Evolutionary conservation across 2,113 vertebrate genomes (phyloP), one percentile per base, ranked within the genome.

Genomic region (Gyps fulvus): DNA sequence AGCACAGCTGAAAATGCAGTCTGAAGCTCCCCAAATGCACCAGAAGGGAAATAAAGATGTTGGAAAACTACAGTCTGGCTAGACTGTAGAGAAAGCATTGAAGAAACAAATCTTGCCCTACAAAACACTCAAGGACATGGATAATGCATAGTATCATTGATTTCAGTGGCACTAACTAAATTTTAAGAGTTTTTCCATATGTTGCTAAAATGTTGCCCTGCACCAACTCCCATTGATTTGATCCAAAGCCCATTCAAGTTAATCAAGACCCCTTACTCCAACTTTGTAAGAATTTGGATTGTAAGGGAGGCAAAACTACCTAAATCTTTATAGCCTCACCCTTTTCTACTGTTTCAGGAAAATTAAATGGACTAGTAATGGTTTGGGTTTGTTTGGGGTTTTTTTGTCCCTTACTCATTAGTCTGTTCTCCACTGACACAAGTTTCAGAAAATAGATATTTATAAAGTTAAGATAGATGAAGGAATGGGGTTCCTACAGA

Each of bases 371-470:
- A 81, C 21, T 81, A 50, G 9, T 18, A 73, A 70, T 10, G 9
- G 3, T 15, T 74, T 61, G 6, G 23, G 4, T 10, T 36, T 25
- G 21, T 17, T 31, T 9, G 14, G 9, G 2, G 0, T 8, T 54
- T 57, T 70, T 71, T 66, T 4, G 36, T 55, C 76, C 47, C 9
- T 81, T 59, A 55, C 18, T 90, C 38, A 38, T 40, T 29, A 67
- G 49, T 50, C 27, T 89, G 8, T 42, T 71, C 47, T 74, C 32
- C 27, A 52, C 15, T 22, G 31, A 50, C 14, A 49, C 19, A 52
- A 1, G 1, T 47, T 82, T 77, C n/a, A 27, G 52, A 89, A 70
- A 6, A 50, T 5, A 47, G 0, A 5, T 34, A 27, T 45, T 86
- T 90, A 81, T 55, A 47, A 61, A 55, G 22, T 31, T 65, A 79